Base-by-base conservation (phyloP, 23 tunicate genomes). In the Styela plicata region DNA sequence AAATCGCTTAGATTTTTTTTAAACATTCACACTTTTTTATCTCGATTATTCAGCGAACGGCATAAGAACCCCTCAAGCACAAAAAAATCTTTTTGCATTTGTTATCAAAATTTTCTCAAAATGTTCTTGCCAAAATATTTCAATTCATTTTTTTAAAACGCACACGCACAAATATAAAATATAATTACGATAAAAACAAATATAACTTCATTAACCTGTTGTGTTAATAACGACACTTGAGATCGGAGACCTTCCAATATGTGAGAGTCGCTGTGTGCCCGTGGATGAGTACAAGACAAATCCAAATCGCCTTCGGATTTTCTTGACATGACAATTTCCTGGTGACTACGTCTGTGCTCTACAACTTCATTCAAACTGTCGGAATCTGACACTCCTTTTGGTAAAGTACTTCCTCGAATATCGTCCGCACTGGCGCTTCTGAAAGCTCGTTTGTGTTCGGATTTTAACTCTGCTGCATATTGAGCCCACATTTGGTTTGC, bases 301-400 rank as follows among this genome's bases (percentile, higher is more conserved):
- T 67, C 71, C 24, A 67, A 29, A 67, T 67, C 71, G 19, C 71
- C 71, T 67, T 67, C 71, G n/a, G 71, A 67, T 67, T 67, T 67
- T 18, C 71, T 19, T 16, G 71, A 25, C 30, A 29, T 29, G 19
- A 29, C 31, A 25, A 0, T 16, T 27, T 24, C 31, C 31, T 67
- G 71, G 57, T 44, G 57, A 44, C 57, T 44, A 5, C 57, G 57
- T 67, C 31, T 67, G 31, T 67, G 19, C 24, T 27, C 31, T 18
- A 25, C 71, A 1, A 67, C 71, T 67, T 67, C 71, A 25, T 67
- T 67, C 24, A 67, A 29, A 25, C 31, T 1, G 17, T 29, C 31
- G 30, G 17, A 16, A 18, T 27, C 30, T 18, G 71, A 67, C 22
- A 67, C 22, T 5, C 13, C 57, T 44, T 44, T 44, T 44, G 57